A percentile compares a stretch with the other conserved stretches of the same genome.
phyloP scores from a whole-genome alignment of 1,140 invertebrate genomes.

The Phymastichus coffea region DNA sequence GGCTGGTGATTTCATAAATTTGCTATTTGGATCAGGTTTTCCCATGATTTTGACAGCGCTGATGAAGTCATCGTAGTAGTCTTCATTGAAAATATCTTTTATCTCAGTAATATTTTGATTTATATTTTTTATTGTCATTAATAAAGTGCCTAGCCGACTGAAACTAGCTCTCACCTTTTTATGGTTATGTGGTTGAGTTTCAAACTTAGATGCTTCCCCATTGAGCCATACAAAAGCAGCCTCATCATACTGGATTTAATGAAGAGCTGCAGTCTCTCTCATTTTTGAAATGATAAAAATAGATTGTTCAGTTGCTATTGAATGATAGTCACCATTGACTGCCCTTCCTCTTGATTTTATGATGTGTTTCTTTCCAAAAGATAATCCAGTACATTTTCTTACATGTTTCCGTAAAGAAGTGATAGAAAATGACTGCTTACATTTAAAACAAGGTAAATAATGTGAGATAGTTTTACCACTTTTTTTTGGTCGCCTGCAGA shows the following conservation, averaged over 20 bases:
- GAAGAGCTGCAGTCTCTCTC: background rate
- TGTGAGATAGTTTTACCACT: background rate
- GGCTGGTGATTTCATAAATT: background rate
- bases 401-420: background rate
- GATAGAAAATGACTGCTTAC: background rate
- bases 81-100: background rate
- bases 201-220: background rate
- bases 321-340: background rate
- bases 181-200: background rate
- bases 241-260: background rate
- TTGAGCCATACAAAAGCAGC: background rate
- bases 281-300: slow-evolving; percentile 1
- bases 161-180: background rate
- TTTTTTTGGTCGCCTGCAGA: background rate
- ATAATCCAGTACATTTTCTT: too few species aligned
- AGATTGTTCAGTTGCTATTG: background rate
- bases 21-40: background rate
- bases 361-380: too few species aligned
- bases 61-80: background rate
- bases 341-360: too few species aligned
- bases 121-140: background rate
- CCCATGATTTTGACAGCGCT: background rate
- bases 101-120: background rate
- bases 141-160: background rate
- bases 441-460: background rate